Evolutionary conservation across 1,140 invertebrate species (phyloP).

Genomic region (Procambarus virginalis): DNA sequence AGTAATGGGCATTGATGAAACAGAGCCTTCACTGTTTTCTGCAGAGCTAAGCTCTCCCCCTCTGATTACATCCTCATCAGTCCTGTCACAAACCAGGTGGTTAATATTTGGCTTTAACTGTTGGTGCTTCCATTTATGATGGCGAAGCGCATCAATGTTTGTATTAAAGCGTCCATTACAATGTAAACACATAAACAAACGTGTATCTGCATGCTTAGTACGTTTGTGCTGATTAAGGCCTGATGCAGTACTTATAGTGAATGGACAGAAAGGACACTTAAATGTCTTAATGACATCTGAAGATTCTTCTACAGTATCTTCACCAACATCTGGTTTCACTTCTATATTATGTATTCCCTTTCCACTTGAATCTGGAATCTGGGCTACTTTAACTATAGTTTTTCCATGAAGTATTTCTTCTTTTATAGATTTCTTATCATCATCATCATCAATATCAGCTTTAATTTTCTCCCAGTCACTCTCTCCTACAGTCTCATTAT

Average conservation of each 20-base stretch:
- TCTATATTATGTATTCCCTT: neutral
- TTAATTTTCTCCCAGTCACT: neutral
- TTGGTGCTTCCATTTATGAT: slow-evolving; percentile 58
- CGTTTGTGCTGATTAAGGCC: slow-evolving; percentile 46
- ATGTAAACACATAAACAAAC: slow-evolving; percentile 51
- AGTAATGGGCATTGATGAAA: neutral
- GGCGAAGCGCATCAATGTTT: slow-evolving; percentile 39
- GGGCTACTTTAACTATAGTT: neutral
- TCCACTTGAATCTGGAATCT: neutral
- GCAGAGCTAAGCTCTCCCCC: neutral
- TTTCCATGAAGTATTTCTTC: neutral
- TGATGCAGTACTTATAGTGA: slow-evolving; percentile 19
- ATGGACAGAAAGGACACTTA: slow-evolving; percentile 46
- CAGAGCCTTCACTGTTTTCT: slow-evolving; percentile 5
- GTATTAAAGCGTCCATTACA: slow-evolving; percentile 62
- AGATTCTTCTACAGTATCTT: neutral
- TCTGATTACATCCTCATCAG: neutral
- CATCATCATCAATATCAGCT: neutral
- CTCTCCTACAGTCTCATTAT: neutral
- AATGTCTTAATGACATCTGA: neutral
- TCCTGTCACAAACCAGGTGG: neutral
- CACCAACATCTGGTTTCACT: neutral
- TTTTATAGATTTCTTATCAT: neutral
- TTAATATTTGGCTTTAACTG: slow-evolving; percentile 41
- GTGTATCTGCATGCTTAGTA: slow-evolving; percentile 54